phyloP scores from a whole-genome alignment of 2,888 invertebrate species.

The Tanytarsus gracilentus region DNA sequence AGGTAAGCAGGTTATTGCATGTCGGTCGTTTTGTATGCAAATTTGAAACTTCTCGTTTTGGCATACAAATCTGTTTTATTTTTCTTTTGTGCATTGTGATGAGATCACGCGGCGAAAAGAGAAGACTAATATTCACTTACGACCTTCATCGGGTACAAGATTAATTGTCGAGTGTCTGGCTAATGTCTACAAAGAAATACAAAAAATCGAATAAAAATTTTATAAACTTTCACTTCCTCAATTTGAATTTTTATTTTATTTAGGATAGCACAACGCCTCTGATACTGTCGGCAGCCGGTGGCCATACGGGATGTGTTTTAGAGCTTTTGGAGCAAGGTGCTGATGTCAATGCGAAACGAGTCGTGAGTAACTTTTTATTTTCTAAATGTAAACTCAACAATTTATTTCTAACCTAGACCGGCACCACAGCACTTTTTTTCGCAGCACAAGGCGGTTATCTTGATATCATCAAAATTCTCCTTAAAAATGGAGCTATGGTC shows the following conservation, averaged over 20 bases:
- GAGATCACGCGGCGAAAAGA: no score
- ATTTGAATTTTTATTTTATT: constrained; percentile 31
- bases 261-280: constrained; percentile 92
- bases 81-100: no score
- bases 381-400: background rate
- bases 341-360: constrained; percentile 72
- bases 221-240: background rate
- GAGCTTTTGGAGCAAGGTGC: constrained; percentile 86
- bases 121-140: no score
- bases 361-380: constrained; percentile 47
- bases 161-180: no score
- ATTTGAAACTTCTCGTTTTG: no score
- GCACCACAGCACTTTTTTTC: constrained; percentile 87
- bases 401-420: constrained; percentile 55
- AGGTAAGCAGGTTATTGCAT: constrained; percentile 52
- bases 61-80: no score
- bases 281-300: constrained; percentile 84
- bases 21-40: background rate
- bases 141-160: no score
- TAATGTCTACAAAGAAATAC: no score
- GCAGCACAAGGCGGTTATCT: constrained; percentile 87
- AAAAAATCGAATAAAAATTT: no score
- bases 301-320: constrained; percentile 76
- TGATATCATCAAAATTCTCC: constrained; percentile 67
- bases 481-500: constrained; percentile 68